Evolutionary conservation across 2,888 invertebrate species (phyloP).

Genomic region (Macrophya annulata): DNA sequence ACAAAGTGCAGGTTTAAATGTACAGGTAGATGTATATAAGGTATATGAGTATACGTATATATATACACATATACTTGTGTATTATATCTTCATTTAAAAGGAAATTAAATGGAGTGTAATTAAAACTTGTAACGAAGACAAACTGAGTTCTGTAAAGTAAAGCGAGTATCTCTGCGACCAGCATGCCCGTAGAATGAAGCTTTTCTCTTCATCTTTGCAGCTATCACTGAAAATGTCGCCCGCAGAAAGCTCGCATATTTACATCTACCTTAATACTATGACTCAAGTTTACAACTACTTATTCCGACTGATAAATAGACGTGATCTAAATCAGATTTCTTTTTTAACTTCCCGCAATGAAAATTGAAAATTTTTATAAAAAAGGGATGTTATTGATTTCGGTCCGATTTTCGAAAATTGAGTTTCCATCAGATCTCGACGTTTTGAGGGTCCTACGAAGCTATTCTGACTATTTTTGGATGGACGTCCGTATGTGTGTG

Average conservation of each 20-base stretch:
- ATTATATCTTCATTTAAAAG: slow-evolving; percentile 58
- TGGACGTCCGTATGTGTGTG: too few species aligned
- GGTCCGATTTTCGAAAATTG: too few species aligned
- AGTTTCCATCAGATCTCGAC: too few species aligned
- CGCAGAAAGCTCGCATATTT: not conserved
- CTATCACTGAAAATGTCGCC: not conserved
- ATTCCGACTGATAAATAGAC: not conserved
- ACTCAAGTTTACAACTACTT: not conserved
- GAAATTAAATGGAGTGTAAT: slow-evolving; percentile 68
- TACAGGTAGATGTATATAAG: not conserved
- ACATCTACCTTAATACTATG: not conserved
- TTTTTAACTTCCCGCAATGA: too few species aligned
- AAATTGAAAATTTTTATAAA: too few species aligned
- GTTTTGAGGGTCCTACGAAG: too few species aligned
- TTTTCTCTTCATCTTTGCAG: not conserved
- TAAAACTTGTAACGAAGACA: slow-evolving; percentile 65
- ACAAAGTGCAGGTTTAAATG: not conserved
- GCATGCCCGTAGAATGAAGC: not conserved
- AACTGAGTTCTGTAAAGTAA: slow-evolving; percentile 7
- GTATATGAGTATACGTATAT: not conserved
- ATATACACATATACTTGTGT: not conserved
- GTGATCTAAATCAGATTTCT: too few species aligned
- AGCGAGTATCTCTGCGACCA: not conserved
- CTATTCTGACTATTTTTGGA: too few species aligned
- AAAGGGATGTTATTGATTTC: too few species aligned